These are phyloP conservation scores for Peromyscus polionotus DNA, from an alignment of 2,113 vertebrate genomes.

Conservation along the genomic window DNA sequence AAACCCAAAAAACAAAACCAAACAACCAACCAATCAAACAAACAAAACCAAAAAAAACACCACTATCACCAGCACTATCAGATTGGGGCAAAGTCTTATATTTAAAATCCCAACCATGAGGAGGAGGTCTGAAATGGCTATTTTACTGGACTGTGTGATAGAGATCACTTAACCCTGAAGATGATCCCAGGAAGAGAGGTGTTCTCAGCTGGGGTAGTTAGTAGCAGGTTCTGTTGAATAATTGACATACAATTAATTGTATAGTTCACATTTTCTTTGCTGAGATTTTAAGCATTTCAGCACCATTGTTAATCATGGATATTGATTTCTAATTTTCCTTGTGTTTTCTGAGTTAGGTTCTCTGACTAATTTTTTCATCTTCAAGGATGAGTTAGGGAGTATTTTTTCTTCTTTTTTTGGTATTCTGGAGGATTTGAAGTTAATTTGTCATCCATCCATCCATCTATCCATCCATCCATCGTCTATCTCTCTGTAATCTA, in stretches of 20 bases:
- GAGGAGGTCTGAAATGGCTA: constrained; percentile 13
- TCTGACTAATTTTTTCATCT: constrained; percentile 20
- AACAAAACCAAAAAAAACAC: too few relatives aligned
- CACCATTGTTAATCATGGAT: not conserved
- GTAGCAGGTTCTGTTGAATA: constrained; percentile 11
- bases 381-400: not conserved
- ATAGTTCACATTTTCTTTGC: constrained; percentile 1
- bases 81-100: not conserved
- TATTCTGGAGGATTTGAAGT: constrained; percentile 13
- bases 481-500: not conserved
- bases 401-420: not conserved
- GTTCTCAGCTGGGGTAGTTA: not conserved
- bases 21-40: too few relatives aligned
- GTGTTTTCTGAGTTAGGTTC: not conserved
- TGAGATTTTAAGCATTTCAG: constrained; percentile 49
- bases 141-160: not conserved
- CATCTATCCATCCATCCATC: not conserved
- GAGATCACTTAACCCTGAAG: not conserved
- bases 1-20: too few relatives aligned
- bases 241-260: not conserved
- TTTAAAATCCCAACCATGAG: not conserved
- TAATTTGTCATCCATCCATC: not conserved
- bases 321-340: constrained; percentile 55
- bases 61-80: not conserved
- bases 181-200: not conserved